These are phyloP conservation scores for Melanogrammus aeglefinus DNA, from an alignment of 2,797 vertebrate genomes.

Conservation along the genomic window DNA sequence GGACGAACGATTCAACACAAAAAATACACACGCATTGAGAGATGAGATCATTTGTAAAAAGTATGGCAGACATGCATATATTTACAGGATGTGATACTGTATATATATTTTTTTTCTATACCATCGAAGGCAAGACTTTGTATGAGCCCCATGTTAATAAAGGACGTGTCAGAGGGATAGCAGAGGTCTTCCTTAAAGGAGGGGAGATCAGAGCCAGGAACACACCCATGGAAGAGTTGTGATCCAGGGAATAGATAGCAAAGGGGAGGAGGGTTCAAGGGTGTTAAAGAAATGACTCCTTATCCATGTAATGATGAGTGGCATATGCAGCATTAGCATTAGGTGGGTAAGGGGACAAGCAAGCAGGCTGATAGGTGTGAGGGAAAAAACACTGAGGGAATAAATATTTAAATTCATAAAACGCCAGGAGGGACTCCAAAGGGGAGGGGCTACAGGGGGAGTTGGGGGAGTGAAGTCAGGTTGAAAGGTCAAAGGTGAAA, in stretches of 20 bases:
- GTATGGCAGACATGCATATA: background rate
- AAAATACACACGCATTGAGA: constrained; percentile 63
- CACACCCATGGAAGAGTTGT: constrained; percentile 13
- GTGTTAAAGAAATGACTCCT: background rate
- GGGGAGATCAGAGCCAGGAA: constrained; percentile 1
- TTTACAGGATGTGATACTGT: background rate
- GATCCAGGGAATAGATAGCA: background rate
- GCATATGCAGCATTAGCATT: background rate
- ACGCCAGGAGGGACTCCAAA: background rate
- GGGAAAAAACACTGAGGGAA: background rate
- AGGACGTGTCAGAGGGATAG: constrained; percentile 52
- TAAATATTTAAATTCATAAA: background rate
- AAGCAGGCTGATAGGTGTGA: background rate
- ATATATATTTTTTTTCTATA: background rate
- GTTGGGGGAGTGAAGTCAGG: constrained; percentile 19
- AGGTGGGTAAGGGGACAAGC: background rate
- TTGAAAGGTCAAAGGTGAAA: constrained; percentile 35
- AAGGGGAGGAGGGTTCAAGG: background rate
- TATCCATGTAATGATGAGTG: background rate
- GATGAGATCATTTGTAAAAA: background rate
- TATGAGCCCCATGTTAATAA: constrained; percentile 62
- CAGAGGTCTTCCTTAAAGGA: constrained; percentile 26
- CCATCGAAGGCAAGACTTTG: constrained; percentile 21
- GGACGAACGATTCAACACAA: constrained; percentile 56
- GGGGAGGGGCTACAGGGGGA: constrained; percentile 31